Conservation (phyloP, 1,140 invertebrate species). For the Cardiocondyla obscurior region DNA sequence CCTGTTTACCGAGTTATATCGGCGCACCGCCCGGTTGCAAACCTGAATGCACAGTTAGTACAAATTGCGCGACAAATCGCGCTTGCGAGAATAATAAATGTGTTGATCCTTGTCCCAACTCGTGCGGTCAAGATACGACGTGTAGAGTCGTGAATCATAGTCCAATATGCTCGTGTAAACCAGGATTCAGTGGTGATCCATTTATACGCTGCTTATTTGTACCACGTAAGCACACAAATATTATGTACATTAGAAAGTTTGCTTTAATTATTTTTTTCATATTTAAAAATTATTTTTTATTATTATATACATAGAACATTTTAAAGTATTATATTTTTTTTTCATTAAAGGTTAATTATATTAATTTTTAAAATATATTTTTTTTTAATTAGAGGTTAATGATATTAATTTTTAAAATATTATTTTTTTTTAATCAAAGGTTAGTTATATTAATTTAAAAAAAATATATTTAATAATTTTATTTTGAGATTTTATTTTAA, state of each 20-base stretch:
- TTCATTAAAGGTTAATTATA: neutral
- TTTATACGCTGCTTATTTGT: slow-evolving; percentile 85
- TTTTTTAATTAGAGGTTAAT: neutral
- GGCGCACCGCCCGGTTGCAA: slow-evolving; percentile 89
- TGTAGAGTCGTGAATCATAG: slow-evolving; percentile 90
- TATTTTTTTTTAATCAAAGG: neutral
- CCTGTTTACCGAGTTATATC: slow-evolving; percentile 89
- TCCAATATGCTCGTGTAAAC: slow-evolving; percentile 89
- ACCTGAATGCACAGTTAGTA: slow-evolving; percentile 90
- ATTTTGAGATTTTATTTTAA: neutral
- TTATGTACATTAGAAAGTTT: neutral
- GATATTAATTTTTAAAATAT: neutral
- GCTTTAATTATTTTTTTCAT: neutral
- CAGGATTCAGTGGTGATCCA: slow-evolving; percentile 90
- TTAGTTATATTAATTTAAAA: neutral
- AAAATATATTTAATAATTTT: neutral
- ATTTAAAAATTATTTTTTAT: slow-evolving; percentile 68
- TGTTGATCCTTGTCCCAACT: slow-evolving; percentile 90
- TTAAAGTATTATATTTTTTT: neutral
- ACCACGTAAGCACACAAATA: slow-evolving; percentile 69
- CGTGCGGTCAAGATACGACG: slow-evolving; percentile 89
- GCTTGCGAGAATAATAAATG: slow-evolving; percentile 91
- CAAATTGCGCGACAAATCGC: slow-evolving; percentile 89
- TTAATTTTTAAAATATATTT: neutral
- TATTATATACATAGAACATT: too few relatives aligned